Percentiles rank a stretch among this genome's conserved stretches.
Conservation (phyloP, 2,888 invertebrate species). For the Hydropsyche betteni region DNA sequence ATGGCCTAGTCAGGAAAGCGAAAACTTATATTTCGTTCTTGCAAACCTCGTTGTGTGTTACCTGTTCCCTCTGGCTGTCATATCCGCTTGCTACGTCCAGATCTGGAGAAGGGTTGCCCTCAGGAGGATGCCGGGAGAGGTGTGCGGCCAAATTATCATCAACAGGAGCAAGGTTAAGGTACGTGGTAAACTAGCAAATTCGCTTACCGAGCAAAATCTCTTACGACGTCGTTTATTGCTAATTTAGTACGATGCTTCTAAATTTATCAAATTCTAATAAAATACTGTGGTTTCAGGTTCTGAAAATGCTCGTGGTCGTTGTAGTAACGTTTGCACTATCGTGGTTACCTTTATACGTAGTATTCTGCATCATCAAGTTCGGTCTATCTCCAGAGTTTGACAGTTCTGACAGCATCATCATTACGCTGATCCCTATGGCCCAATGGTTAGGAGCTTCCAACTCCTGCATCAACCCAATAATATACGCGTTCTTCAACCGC, state of each 20-base stretch:
- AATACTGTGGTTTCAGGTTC: constrained; percentile 53
- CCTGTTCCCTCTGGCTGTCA: constrained; percentile 63
- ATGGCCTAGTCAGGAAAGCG: constrained; percentile 61
- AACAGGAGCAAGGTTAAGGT: constrained; percentile 54
- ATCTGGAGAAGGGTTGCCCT: constrained; percentile 63
- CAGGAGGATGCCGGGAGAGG: constrained; percentile 60
- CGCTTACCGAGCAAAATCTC: no score
- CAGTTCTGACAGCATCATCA: constrained; percentile 54
- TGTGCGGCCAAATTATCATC: constrained; percentile 52
- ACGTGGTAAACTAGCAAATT: not conserved
- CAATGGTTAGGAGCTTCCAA: constrained; percentile 67
- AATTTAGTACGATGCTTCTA: no score
- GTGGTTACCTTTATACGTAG: constrained; percentile 66
- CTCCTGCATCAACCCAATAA: constrained; percentile 67
- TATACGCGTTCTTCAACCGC: constrained; percentile 68
- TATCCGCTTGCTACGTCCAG: constrained; percentile 64
- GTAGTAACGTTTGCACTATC: constrained; percentile 65
- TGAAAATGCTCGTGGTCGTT: constrained; percentile 66
- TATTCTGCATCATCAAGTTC: constrained; percentile 58
- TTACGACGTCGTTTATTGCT: no score
- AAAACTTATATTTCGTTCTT: constrained; percentile 64
- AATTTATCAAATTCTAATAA: no score
- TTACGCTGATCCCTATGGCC: constrained; percentile 60
- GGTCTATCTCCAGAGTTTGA: constrained; percentile 53
- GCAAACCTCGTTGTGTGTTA: constrained; percentile 66